Base-by-base conservation (phyloP, 2,797 vertebrate genomes). In the Dermochelys coriacea region DNA sequence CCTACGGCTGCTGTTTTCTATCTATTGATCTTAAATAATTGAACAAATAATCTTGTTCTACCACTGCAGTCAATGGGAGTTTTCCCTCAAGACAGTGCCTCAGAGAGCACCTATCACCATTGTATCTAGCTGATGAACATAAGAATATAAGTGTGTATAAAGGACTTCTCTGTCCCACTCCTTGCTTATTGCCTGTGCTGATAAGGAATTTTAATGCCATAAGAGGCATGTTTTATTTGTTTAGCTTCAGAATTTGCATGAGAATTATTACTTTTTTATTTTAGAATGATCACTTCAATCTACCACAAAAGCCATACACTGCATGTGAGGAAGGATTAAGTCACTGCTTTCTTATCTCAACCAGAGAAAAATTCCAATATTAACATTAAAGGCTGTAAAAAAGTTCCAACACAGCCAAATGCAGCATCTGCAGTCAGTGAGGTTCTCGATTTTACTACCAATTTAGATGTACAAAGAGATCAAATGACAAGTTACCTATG, bases 251-350 rank as follows among this genome's bases (percentile, higher is more conserved):
- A 80, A 54, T 86, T 41, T 55, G 5, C 3, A 12, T 6, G 5
- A 81, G 27, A 86, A 80, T 86, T 87, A 10, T 8, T 7, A 34
- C 88, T 88, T 91, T 81, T n/a, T 41, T 27, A 88, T 85, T 91
- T 15, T 18, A 23, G 2, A 79, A 21, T 37, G 51, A 80, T 84
- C n/a, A 34, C 41, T 91, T 96, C 34, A 93, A 86, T 80, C 27
- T 5, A 31, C 34, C 4, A 78, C 34, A 92, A 89, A 85, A 0
- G 14, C 4, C 8, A 16, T 25, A 23, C 93, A 89, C 12, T 61
- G 5, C 47, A 31, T 0, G 0, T 12, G 11, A 93, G 3, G 7
- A 12, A 93, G 12, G 4, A 80, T 82, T 59, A 87, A 54, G 12
- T 57, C 85, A 37, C 7, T 84, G 10, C 4, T 87, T 91, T 68